Evolutionary conservation across 53 echinoderm and acorn worm species (phyloP), one percentile per base, ranked within the genome.

Genomic region (Pentamera pediparva): DNA sequence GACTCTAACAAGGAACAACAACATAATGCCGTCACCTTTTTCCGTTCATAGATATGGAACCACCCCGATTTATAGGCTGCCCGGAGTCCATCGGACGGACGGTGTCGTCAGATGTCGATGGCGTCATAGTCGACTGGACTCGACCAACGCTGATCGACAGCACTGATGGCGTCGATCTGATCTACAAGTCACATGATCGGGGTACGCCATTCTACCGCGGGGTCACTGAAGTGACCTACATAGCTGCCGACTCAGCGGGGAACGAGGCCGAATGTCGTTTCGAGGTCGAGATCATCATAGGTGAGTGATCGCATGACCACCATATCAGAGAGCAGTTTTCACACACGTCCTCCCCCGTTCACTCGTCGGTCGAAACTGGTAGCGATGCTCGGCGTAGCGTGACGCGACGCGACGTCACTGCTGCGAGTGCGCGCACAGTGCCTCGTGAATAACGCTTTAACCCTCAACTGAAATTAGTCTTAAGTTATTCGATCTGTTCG

Each of bases 221-320:
- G 6, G 67, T 43, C 28, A 67, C 67, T 41, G 45, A 67, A 67
- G 67, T 67, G 67, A 67, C 67, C 18, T 67, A 67, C 31, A 8
- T 67, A 15, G 40, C 45, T 27, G 25, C 21, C 40, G 67, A 67
- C 45, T 67, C 67, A 4, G 45, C 67, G 0, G 67, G 67, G 31
- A 67, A 67, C 30, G 37, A 67, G 27, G 29, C 40, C 15, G 26
- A 29, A 12, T 67, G 67, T 43, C 17, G 11, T 24, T 67, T 67
- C 45, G 9, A 27, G 17, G 41, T 67, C 6, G 29, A 25, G 18
- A 41, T 67, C 20, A 20, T 43, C 25, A 57, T 57, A 22, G 58
- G 58, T 57, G 32, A 27, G 58, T 57, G 13, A 8, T n/a, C n/a
- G n/a, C n/a, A n/a, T n/a, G n/a, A n/a, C n/a, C n/a, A n/a, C n/a